These are phyloP conservation scores for Holothuria glaberrima DNA, from an alignment of 35 echinoderm and acorn worm species.

Conservation along the genomic window DNA sequence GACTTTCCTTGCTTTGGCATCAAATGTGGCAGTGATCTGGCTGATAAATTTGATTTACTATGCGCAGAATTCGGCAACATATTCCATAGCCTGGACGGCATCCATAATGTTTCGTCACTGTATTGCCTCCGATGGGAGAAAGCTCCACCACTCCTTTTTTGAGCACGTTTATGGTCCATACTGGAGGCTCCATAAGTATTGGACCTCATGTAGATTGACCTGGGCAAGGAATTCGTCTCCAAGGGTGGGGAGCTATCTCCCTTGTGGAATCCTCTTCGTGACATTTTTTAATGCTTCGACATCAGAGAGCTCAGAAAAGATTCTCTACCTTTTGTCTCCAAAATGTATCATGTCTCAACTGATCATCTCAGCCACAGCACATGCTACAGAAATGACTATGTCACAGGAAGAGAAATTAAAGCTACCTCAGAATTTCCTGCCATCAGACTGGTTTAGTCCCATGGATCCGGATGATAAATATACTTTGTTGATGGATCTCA, in stretches of 20 bases:
- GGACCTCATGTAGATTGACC: slow-evolving; percentile 9
- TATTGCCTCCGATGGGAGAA: slow-evolving; percentile 48
- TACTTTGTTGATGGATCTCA: slow-evolving; percentile 5
- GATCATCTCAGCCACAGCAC: neutral
- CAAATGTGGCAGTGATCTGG: slow-evolving; percentile 28
- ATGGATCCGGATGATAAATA: slow-evolving; percentile 50
- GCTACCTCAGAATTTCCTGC: slow-evolving; percentile 14
- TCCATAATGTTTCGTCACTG: slow-evolving; percentile 42
- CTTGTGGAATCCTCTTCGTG: slow-evolving; percentile 7
- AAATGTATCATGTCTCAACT: no score
- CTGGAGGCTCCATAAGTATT: slow-evolving; percentile 34
- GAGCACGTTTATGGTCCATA: neutral
- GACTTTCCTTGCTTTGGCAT: neutral
- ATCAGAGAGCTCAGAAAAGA: neutral
- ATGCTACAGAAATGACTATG: neutral
- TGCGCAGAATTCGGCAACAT: slow-evolving; percentile 23
- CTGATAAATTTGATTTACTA: slow-evolving; percentile 14
- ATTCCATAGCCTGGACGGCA: slow-evolving; percentile 39
- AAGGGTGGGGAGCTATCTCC: slow-evolving; percentile 30
- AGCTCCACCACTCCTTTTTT: neutral
- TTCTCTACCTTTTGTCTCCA: neutral
- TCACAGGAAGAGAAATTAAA: slow-evolving; percentile 6
- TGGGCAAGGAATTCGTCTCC: slow-evolving; percentile 39
- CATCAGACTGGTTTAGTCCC: neutral
- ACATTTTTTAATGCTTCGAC: slow-evolving; percentile 2